Evolutionary conservation across 2,888 invertebrate genomes (phyloP).

Genomic region (Cephus pulcher): DNA sequence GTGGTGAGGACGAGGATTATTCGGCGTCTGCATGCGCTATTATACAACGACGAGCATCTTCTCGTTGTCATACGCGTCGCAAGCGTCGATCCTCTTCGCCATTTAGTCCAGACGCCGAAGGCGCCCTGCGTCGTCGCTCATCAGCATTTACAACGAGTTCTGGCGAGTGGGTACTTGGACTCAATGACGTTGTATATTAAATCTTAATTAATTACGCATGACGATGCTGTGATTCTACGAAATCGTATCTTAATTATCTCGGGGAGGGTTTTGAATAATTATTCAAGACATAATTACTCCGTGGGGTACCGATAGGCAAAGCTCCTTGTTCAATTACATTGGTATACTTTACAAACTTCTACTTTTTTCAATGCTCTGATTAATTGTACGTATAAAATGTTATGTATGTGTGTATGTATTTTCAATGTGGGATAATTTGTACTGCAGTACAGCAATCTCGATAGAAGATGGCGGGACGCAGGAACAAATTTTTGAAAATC

Average conservation of each 20-base stretch:
- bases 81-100: slow-evolving; percentile 73
- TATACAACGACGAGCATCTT: slow-evolving; percentile 82
- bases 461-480: slow-evolving; percentile 83
- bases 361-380: not conserved
- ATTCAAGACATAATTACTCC: not conserved
- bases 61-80: slow-evolving; percentile 75
- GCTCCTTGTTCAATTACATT: not conserved
- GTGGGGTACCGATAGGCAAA: not conserved
- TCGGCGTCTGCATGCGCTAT: slow-evolving; percentile 88
- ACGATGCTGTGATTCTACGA: slow-evolving; percentile 7
- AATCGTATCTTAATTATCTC: slow-evolving; percentile 6
- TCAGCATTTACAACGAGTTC: slow-evolving; percentile 89
- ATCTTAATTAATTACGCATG: not conserved
- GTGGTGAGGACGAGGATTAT: slow-evolving; percentile 82
- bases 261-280: not conserved
- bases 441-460: slow-evolving; percentile 78
- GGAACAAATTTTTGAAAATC: slow-evolving; percentile 91
- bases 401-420: not conserved
- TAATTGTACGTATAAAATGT: not conserved
- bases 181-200: not conserved
- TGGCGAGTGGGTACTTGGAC: slow-evolving; percentile 76
- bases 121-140: slow-evolving; percentile 70
- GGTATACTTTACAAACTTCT: not conserved
- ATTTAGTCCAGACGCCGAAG: slow-evolving; percentile 67
- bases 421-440: not conserved